phyloP scores from a whole-genome alignment of 2,797 vertebrate species.

The Tenualosa thibaudeaui region DNA sequence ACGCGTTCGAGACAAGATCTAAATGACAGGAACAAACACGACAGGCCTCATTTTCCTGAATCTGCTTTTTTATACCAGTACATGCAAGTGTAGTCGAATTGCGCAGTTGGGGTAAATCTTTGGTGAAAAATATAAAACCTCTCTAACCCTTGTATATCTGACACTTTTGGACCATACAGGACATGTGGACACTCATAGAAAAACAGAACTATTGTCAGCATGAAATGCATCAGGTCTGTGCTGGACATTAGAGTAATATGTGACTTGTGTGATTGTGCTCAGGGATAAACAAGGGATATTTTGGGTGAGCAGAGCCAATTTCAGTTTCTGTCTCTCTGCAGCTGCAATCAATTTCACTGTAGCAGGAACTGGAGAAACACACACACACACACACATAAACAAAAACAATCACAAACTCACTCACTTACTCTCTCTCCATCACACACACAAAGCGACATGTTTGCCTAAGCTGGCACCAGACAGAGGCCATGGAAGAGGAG shows the following conservation, averaged over 20 bases:
- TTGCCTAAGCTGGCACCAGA: neutral
- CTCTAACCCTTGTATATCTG: neutral
- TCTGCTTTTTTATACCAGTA: neutral
- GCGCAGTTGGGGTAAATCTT: neutral
- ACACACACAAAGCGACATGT: neutral
- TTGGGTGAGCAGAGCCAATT: neutral
- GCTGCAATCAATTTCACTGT: too few relatives aligned
- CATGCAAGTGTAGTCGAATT: neutral
- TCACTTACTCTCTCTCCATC: neutral
- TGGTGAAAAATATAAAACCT: too few relatives aligned
- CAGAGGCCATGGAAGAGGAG: slow-evolving; percentile 27
- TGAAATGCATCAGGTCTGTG: too few relatives aligned
- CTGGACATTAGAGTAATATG: neutral
- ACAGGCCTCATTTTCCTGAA: neutral
- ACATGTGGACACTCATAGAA: neutral
- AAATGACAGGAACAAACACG: neutral
- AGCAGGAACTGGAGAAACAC: neutral
- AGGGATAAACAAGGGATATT: neutral
- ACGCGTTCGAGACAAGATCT: neutral
- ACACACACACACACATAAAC: neutral
- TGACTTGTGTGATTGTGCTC: neutral
- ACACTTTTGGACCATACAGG: neutral
- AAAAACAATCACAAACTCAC: too few relatives aligned
- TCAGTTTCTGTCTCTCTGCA: neutral
- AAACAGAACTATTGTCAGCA: neutral